Evolutionary conservation across 2,113 vertebrate genomes (phyloP).

Genomic region (Corythoichthys haematopterus): DNA sequence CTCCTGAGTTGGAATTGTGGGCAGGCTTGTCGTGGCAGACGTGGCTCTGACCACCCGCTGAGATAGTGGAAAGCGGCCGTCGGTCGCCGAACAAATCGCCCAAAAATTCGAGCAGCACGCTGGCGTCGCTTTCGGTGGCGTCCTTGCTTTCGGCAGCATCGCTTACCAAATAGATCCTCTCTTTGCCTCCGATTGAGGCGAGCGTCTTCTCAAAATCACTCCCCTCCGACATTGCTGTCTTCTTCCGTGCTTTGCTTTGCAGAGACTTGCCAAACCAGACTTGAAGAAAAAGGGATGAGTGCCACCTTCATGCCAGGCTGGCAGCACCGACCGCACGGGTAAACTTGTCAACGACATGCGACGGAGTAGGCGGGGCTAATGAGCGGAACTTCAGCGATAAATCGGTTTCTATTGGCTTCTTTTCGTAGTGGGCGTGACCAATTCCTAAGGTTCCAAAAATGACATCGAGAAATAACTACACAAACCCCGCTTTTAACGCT

Average conservation of each 20-base stretch:
- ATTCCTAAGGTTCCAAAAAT: rapidly evolving
- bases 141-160: constrained; percentile 39
- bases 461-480: background rate
- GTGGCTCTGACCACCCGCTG: background rate
- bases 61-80: background rate
- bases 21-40: constrained; percentile 7
- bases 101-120: constrained; percentile 60
- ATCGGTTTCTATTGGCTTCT: constrained; percentile 39
- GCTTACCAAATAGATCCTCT: constrained; percentile 65
- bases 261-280: background rate
- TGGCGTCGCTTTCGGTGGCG: constrained; percentile 31
- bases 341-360: background rate
- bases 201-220: constrained; percentile 59
- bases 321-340: constrained; percentile 4
- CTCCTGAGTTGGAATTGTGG: constrained; percentile 10
- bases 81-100: constrained; percentile 55
- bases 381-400: too few relatives aligned
- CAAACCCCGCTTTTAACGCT: background rate
- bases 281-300: background rate
- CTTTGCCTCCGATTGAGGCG: constrained; percentile 62
- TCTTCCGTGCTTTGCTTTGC: background rate
- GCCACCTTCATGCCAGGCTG: background rate
- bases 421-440: constrained; percentile 22
- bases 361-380: background rate
- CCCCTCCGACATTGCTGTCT: constrained; percentile 10